These are phyloP conservation scores for Campopleginae sp. DNA, from an alignment of 2,888 invertebrate species.

Conservation along the genomic window DNA sequence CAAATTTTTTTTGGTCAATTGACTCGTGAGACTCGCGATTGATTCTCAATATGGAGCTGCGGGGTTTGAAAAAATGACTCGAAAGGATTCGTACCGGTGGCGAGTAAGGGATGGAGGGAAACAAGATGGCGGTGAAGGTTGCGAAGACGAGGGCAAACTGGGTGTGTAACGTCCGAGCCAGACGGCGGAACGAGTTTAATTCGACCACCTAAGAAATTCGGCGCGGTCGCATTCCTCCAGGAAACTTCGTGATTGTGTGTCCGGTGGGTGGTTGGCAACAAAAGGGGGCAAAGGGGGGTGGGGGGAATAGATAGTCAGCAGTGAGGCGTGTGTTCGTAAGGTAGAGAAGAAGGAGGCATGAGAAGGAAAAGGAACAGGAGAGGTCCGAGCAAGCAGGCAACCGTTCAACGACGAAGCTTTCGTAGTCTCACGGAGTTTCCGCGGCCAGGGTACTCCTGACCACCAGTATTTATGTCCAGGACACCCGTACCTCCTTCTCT, in stretches of 20 bases:
- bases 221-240: slow-evolving; percentile 83
- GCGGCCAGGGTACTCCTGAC: slow-evolving; percentile 74
- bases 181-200: slow-evolving; percentile 83
- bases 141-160: slow-evolving; percentile 44
- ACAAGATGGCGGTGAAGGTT: slow-evolving; percentile 22
- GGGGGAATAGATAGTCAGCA: slow-evolving; percentile 27
- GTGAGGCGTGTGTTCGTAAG: slow-evolving; percentile 69
- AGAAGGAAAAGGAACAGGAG: neutral
- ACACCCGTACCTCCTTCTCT: slow-evolving; percentile 76
- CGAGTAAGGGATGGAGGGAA: neutral
- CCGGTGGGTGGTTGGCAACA: slow-evolving; percentile 73
- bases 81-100: neutral
- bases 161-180: slow-evolving; percentile 73
- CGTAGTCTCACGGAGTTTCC: slow-evolving; percentile 70
- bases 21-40: neutral
- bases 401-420: slow-evolving; percentile 77
- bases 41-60: neutral
- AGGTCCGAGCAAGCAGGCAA: slow-evolving; percentile 60
- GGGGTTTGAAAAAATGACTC: neutral
- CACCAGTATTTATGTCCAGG: slow-evolving; percentile 83
- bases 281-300: too few relatives aligned
- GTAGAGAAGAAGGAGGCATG: neutral
- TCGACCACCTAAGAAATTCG: slow-evolving; percentile 83
- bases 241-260: slow-evolving; percentile 84
- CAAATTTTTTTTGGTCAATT: neutral